Evolutionary conservation across 2,797 vertebrate species (phyloP), one percentile per base, ranked within the genome.

Genomic region (Sebastes reedi): DNA sequence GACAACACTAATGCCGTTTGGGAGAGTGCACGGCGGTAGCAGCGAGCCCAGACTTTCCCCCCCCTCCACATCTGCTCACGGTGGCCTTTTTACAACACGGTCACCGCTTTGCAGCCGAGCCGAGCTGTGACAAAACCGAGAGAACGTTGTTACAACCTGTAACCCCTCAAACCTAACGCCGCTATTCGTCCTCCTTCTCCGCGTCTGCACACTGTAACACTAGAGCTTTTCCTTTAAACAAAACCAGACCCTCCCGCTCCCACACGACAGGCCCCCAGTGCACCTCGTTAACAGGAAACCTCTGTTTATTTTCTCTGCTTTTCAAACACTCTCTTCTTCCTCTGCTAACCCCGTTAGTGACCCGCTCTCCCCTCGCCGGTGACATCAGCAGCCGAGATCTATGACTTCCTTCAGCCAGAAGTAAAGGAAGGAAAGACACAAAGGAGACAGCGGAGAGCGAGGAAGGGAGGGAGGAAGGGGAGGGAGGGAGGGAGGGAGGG

Each of bases 261-360:
- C 88, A 87, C 91, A 92, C 73, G 83, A 88, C 91, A 87, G 89
- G 83, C 88, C 88, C 90, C 91, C 79, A 73, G 88, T 71, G 80
- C 89, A 89, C 92, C 92, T 94, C 90, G 91, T 95, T 95, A 94
- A 95, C 94, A 96, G 95, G 95, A 96, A 96, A 95, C 88, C 87
- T 91, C 93, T 94, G 94, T 96, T 96, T 96, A 96, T 96, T 95
- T 94, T 94, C 93, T 80, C 82, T 80, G 77, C 89, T 91, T 94
- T 94, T 93, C 89, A 93, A 94, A 93, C 93, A 93, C 92, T 90
- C 92, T 93, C 89, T 82, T 93, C 91, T 94, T 93, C 92, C 93
- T 91, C 86, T 88, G 88, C 90, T 90, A 92, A 89, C 84, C 86
- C 87, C 83, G 78, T 91, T 79, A 89, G 83, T 85, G 84, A 79